phyloP scores from a whole-genome alignment of 2,888 invertebrate species.

The Leptinotarsa haldemani region DNA sequence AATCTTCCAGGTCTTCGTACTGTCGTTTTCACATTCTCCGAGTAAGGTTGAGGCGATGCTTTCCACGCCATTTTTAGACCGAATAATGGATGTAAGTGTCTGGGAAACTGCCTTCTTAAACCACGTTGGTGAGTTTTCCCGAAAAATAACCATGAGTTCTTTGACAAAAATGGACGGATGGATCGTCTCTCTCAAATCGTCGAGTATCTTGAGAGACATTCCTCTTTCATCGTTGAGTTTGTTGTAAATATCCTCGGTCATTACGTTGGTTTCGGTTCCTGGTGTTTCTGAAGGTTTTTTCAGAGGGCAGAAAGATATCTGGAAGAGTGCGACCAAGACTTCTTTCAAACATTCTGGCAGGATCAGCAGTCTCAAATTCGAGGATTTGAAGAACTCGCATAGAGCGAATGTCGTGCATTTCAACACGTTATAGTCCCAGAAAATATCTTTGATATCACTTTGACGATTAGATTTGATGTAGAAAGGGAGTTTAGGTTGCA shows the following conservation, averaged over 20 bases:
- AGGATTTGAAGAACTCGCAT: slow-evolving; percentile 66
- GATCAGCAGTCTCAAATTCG: slow-evolving; percentile 70
- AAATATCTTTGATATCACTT: slow-evolving; percentile 57
- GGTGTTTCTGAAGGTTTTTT: slow-evolving; percentile 69
- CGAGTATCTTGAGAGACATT: slow-evolving; percentile 68
- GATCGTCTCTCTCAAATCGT: slow-evolving; percentile 68
- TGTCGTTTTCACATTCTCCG: slow-evolving; percentile 62
- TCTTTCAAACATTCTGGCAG: slow-evolving; percentile 71
- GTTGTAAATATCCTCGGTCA: slow-evolving; percentile 71
- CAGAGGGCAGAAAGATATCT: slow-evolving; percentile 76
- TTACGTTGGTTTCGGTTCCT: slow-evolving; percentile 63
- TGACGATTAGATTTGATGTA: slow-evolving; percentile 40
- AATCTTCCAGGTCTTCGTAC: slow-evolving; percentile 75
- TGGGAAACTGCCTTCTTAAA: slow-evolving; percentile 72
- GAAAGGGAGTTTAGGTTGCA: slow-evolving; percentile 69
- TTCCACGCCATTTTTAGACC: slow-evolving; percentile 73
- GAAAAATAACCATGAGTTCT: slow-evolving; percentile 77
- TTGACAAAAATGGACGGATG: slow-evolving; percentile 74
- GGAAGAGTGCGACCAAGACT: slow-evolving; percentile 76
- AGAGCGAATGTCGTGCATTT: slow-evolving; percentile 68
- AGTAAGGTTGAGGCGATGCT: slow-evolving; percentile 75
- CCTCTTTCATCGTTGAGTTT: slow-evolving; percentile 68
- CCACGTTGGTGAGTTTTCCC: slow-evolving; percentile 72
- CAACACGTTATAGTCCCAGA: slow-evolving; percentile 69
- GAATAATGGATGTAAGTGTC: slow-evolving; percentile 72